Evolutionary conservation across 2,888 invertebrate species (phyloP), one percentile per base, ranked within the genome.

Genomic region (Campoplex capitator): DNA sequence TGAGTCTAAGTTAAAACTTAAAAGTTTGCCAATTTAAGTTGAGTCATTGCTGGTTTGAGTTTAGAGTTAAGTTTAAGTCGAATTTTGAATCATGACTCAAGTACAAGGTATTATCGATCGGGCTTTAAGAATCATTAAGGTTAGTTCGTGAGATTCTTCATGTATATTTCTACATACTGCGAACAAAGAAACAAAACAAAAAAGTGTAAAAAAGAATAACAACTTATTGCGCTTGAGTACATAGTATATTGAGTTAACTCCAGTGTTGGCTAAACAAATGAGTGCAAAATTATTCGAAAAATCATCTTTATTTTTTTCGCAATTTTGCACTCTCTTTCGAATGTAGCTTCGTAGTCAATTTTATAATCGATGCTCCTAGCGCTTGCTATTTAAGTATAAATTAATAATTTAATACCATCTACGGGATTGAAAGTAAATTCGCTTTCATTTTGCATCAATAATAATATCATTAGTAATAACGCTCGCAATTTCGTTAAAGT

Each of bases 351-450:
- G 9, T 4, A 58, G 28, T 58, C 3, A 28, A 28, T 56, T 56
- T 56, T 58, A 28, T 58, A 3, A 11, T 58, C 11, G 11, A 28
- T 28, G 28, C 13, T 58, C 7, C 28, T 58, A 80, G 80, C 76
- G 56, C 42, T 67, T n/a, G 54, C 79, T 73, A 80, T 76, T 83
- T 80, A 80, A 86, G 80, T 83, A 73, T 83, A 67, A 73, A 83
- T 73, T 13, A 71, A 83, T 83, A 83, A 86, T 83, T 86, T 80
- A 77, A 83, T 83, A 86, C 75, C 54, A 83, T 71, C 80, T 83
- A 77, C 38, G 67, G 38, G 67, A 82, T 78, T 65, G 32, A 23
- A 75, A 54, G 51, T 83, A 75, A 48, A 68, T 35, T 56, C 68
- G 23, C 82, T 18, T 81, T 76, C 16, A 7, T 51, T 51, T n/a